A percentile compares a stretch with the other conserved stretches of the same genome.
Evolutionary conservation across 2,797 vertebrate genomes (phyloP).

Genomic region (Molossus alvarezi): DNA sequence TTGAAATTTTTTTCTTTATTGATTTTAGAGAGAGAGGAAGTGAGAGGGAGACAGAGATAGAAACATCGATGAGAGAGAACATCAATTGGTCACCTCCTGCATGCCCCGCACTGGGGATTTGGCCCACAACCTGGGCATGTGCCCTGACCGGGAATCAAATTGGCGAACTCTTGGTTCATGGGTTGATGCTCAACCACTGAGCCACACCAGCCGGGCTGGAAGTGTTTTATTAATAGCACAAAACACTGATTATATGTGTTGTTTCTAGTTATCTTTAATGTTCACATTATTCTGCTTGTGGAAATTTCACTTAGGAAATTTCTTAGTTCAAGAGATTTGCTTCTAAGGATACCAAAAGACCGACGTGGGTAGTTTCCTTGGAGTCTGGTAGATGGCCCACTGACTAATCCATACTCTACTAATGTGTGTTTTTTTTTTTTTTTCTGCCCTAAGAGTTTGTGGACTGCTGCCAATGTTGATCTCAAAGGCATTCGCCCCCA

Average conservation of each 20-base stretch:
- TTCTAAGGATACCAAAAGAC: slow-evolving; percentile 1
- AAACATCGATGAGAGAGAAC: too few relatives aligned
- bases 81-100: too few relatives aligned
- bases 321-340: slow-evolving; percentile 49
- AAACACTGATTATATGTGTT: not conserved
- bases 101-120: too few relatives aligned
- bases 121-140: too few relatives aligned
- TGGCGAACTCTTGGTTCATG: too few relatives aligned
- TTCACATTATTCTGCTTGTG: not conserved
- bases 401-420: not conserved
- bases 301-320: slow-evolving; percentile 57
- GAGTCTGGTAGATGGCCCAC: not conserved
- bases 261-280: slow-evolving; percentile 52
- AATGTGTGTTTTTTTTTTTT: slow-evolving; percentile 22
- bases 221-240: slow-evolving; percentile 17
- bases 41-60: too few relatives aligned
- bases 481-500: slow-evolving; percentile 44
- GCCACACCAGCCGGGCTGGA: too few relatives aligned
- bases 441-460: slow-evolving; percentile 35
- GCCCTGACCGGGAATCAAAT: too few relatives aligned
- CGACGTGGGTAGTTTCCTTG: not conserved
- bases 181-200: too few relatives aligned
- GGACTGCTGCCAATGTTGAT: slow-evolving; percentile 33
- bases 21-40: too few relatives aligned
- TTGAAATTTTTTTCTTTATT: not conserved